Base-by-base conservation (phyloP, 2,888 invertebrate species). In the Andrena bucephala region DNA sequence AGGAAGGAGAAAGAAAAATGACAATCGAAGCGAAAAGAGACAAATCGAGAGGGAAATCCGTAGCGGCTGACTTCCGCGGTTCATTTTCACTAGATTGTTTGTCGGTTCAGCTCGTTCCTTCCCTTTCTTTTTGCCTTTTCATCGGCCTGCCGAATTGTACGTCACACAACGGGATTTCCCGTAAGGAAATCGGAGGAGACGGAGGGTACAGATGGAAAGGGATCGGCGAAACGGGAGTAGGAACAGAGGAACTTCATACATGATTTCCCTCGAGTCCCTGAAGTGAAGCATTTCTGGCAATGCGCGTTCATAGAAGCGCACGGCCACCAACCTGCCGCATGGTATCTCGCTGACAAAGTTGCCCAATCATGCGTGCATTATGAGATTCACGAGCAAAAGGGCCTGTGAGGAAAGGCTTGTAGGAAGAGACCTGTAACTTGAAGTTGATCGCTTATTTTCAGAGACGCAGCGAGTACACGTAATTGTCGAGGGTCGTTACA, bases 211-310 rank as follows among this genome's bases (percentile, higher is more conserved):
- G 80, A 85, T 86, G 88, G 89, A 89, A 87, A 86, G 90, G 84
- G 83, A 84, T 83, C 86, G 86, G 77, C 71, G 81, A 63, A 50
- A 80, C 76, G 83, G 85, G 86, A 81, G 86, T 84, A 86, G 90
- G 90, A 90, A 90, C 87, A 87, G 89, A 90, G 90, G 90, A 92
- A 92, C 91, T 93, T 93, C 91, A 93, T 93, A 93, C 92, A 93
- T 93, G 93, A 93, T 93, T 93, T 93, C 93, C 93, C 93, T 69
- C 87, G 93, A 93, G 93, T 92, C 92, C 90, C 90, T 84, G 90
- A 90, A 91, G 92, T 92, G 90, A 93, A 92, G 92, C 91, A 92
- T 92, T 93, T 92, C 93, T 92, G 90, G 92, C 91, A 90, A 92
- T 92, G 91, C 89, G 88, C 91, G 90, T 86, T 87, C 89, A 88